Base-by-base conservation (phyloP, 2,888 invertebrate genomes). In the Pilophorus perplexus region DNA sequence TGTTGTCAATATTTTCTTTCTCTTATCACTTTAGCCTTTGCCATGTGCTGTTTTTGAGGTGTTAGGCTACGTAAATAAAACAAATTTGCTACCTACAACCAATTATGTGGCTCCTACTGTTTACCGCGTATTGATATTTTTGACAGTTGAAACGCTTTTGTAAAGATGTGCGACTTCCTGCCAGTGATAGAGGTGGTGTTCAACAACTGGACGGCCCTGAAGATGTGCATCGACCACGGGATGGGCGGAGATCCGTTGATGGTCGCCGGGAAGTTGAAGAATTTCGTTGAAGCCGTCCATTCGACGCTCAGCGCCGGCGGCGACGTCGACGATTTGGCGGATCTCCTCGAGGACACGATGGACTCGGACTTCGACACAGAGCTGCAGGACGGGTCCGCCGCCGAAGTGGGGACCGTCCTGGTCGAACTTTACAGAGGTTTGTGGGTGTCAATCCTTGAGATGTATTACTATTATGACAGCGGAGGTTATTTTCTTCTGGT, bases 301-400 rank as follows among this genome's bases (percentile, higher is more conserved):
- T 33, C 18, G 14, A 20, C 46, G 8, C 46, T 62, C 1, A 18
- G 23, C 23, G 14, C 37, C 3, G 28, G 23, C 23, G 55, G 55
- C 3, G 62, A 62, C 5, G 46, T 62, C 37, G 46, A 62, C 46
- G 62, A 62, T 20, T 18, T 62, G 18, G 46, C 48, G 1, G 62
- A 62, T 28, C 27, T 46, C 3, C 62, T 62, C 5, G 62, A 62
- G 20, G 62, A 62, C 62, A 46, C 48, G 3, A 16, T 62, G 16
- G 62, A 62, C 22, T 8, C 62, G 8, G 62, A 62, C 14, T 62
- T 62, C 20, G 48, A 62, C 46, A 62, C 62, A 18, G 62, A 62
- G 20, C 46, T 62, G 5, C 62, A 62, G 28, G 62, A 62, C 48
- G 20, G 28, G 16, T 62, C 62, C 12, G 62, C 62, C 6, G 23